A percentile compares a stretch with the other conserved stretches of the same genome.
Conservation (phyloP, 1,140 invertebrate genomes). For the Maniola jurtina region DNA sequence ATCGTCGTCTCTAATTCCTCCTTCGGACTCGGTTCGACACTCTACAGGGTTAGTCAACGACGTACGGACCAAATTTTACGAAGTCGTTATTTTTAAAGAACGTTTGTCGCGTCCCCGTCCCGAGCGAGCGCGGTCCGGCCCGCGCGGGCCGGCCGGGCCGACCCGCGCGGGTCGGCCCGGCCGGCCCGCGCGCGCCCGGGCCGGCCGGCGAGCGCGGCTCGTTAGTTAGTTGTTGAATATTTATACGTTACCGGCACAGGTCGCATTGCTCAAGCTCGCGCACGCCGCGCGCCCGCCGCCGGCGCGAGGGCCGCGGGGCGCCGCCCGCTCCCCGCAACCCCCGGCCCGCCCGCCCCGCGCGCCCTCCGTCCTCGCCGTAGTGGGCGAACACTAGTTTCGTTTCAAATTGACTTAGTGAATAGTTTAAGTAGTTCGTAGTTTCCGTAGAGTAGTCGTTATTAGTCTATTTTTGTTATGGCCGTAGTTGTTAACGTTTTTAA, state of each 20-base stretch:
- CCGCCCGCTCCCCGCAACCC: constrained; percentile 29
- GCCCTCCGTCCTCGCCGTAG: constrained; percentile 61
- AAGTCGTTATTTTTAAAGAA: constrained; percentile 48
- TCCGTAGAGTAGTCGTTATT: constrained; percentile 75
- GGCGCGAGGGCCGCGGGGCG: constrained; percentile 28
- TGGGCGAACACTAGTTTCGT: constrained; percentile 72
- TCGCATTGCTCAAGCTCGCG: constrained; percentile 21
- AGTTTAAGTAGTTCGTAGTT: constrained; percentile 73
- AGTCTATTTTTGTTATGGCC: constrained; percentile 77
- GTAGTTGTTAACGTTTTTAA: constrained; percentile 77
- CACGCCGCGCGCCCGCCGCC: constrained; percentile 26
- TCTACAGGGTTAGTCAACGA: constrained; percentile 61
- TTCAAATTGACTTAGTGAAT: constrained; percentile 70
- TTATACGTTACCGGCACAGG: too few relatives aligned
- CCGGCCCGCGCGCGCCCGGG: constrained; percentile 31
- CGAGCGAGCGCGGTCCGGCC: constrained; percentile 48
- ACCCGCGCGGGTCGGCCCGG: constrained; percentile 17
- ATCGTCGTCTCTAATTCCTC: constrained; percentile 55
- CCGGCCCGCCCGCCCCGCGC: constrained; percentile 35
- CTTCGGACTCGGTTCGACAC: constrained; percentile 49
- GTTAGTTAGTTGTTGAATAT: too few relatives aligned
- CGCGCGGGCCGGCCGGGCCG: constrained; percentile 45
- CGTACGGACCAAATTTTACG: constrained; percentile 59
- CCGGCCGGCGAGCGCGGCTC: constrained; percentile 8
- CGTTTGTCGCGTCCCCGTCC: constrained; percentile 49